Percentiles rank a stretch among this genome's conserved stretches.
phyloP scores from a whole-genome alignment of 2,113 vertebrate genomes.

The Rafetus swinhoei region DNA sequence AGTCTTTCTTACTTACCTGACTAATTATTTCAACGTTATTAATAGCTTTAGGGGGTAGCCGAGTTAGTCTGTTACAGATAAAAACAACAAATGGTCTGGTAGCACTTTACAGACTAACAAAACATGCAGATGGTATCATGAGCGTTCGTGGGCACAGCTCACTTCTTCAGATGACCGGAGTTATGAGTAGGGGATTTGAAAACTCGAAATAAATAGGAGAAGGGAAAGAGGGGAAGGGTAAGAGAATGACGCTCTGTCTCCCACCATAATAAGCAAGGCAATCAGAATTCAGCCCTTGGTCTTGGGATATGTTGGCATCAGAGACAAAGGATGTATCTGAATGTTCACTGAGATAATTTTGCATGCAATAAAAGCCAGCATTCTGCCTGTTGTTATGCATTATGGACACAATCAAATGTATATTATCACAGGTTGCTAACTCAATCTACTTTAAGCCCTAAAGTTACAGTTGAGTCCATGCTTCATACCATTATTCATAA shows the following conservation, averaged over 20 bases:
- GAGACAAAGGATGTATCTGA: not conserved
- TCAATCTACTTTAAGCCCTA: not conserved
- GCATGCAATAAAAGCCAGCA: rapidly evolving
- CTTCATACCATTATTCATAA: not conserved
- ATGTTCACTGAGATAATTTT: not conserved
- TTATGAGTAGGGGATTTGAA: no score
- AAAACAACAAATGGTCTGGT: no score
- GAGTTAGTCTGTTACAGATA: no score
- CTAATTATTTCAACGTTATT: not conserved
- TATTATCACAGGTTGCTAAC: not conserved
- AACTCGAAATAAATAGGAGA: no score
- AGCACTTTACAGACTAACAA: no score
- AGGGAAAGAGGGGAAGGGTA: no score
- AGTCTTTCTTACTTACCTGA: not conserved
- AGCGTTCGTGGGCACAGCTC: no score
- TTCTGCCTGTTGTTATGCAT: not conserved
- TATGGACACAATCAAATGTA: not conserved
- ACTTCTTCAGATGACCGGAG: no score
- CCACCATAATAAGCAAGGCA: not conserved
- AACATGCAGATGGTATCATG: no score
- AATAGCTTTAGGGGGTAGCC: no score
- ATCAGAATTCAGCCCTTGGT: not conserved
- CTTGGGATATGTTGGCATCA: not conserved
- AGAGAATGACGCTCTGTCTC: no score
- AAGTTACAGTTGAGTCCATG: not conserved